Base-by-base conservation (phyloP, 2,113 vertebrate species). In the Chaenogobius annularis region DNA sequence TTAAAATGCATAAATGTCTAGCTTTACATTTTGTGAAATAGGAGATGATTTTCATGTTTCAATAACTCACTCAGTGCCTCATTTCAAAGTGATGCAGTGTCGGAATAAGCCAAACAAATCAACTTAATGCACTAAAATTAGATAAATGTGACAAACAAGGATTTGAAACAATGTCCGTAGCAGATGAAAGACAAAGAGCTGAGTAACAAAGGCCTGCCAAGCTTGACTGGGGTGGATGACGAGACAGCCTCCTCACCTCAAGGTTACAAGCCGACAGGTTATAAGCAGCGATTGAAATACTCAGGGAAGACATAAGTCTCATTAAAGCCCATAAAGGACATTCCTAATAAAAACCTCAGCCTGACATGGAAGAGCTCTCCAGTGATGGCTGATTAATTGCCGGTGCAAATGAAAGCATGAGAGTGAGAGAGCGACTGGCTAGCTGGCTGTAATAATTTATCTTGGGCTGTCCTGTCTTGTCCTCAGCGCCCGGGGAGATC, bases 311-410 rank as follows among this genome's bases (percentile, higher is more conserved):
- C 92, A 92, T 90, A 90, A 92, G 92, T 92, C 91, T 92, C 92
- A 94, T 93, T 93, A 92, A 91, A 83, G 79, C 86, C 85, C 87
- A 92, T 90, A 90, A 92, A 93, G 92, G 91, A 91, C 89, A 92
- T 84, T 89, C 87, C 90, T 92, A 90, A 92, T 93, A 93, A 92
- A 92, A 92, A 90, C 88, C 90, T 89, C 89, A 70, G 83, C 83
- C 88, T 92, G 92, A 92, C 92, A 89, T 91, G 89, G 82, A 85
- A 84, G 83, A 87, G 81, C 89, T 93, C 91, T 92, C 85, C 80
- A 83, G 90, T 93, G 93, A 93, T 92, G 90, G 88, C 92, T 91
- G 92, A 93, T 93, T 93, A 93, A 94, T 93, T 93, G 91, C 91
- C 80, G 80, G 85, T 88, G 88, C 88, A 90, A 92, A 93, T 91